Evolutionary conservation across 2,797 vertebrate genomes (phyloP), one percentile per base, ranked within the genome.

Genomic region (Poeciliopsis turneri): DNA sequence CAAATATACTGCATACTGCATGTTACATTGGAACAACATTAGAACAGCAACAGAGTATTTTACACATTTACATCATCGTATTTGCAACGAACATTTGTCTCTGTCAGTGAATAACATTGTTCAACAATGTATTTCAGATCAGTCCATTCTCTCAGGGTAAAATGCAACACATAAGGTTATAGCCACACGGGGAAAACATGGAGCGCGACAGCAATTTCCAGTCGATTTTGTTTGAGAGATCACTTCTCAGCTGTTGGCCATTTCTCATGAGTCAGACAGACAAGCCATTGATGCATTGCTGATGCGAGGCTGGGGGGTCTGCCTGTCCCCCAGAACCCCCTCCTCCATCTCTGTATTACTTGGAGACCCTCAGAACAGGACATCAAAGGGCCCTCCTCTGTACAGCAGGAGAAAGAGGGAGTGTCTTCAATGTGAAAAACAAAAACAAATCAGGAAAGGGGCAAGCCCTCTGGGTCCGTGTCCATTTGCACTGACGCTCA

Each of bases 1-100:
- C 89, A 94, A 93, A 93, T 92, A 93, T 93, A 94, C 89, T 92
- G 92, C 93, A 93, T 93, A 94, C 88, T 92, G 86, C 92, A 91
- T 94, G 92, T 92, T 93, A 94, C 92, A 94, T 87, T 86, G 85
- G 89, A 93, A 95, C 92, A 94, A 95, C 94, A 93, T 93, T 86
- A 89, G 92, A 91, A 95, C 92, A 94, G 91, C 91, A 91, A 93
- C 88, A 88, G 81, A 92, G 82, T 93, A 92, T 92, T 93, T 93
- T 94, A 94, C 92, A 94, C 91, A 93, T 95, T 92, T 94, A 94
- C 92, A 94, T 93, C 85, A 77, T 90, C 86, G 90, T 92, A 92
- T 86, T 89, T 93, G 93, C 93, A 90, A 85, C 80, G 76, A 87
- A 90, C 89, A 88, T 92, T 87, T 86, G 88, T 83, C 76, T 86